Evolutionary conservation across 2,113 vertebrate genomes (phyloP).

Genomic region (Vidua macroura): DNA sequence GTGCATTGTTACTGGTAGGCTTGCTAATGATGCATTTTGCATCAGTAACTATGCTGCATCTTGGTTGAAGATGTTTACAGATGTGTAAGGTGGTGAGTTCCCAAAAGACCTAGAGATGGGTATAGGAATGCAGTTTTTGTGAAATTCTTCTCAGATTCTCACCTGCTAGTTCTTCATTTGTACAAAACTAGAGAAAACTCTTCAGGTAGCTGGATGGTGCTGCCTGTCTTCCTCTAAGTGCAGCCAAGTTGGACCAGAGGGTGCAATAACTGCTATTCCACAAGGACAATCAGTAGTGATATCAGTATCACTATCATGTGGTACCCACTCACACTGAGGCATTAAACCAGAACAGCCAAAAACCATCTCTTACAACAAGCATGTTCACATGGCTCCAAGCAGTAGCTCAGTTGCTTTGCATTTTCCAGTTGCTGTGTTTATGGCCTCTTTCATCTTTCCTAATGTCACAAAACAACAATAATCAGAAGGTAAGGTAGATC

Average conservation of each 20-base stretch:
- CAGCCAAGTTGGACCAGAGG: background rate
- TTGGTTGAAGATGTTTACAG: background rate
- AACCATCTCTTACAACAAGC: background rate
- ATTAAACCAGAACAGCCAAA: background rate
- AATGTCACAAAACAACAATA: background rate
- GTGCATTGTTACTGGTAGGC: background rate
- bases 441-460: background rate
- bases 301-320: rapidly evolving
- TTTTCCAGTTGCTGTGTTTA: background rate
- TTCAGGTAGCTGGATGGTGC: background rate
- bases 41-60: background rate
- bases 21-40: background rate
- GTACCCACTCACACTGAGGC: background rate
- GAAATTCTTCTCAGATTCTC: background rate
- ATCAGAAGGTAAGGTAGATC: background rate
- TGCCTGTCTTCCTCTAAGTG: background rate
- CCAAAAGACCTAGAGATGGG: background rate
- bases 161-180: background rate
- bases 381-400: background rate
- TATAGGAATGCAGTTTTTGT: background rate
- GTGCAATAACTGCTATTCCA: background rate
- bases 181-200: background rate
- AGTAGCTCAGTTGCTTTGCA: background rate
- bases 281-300: background rate
- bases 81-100: background rate